Conservation (phyloP, 2,113 vertebrate genomes). For the Gorsachius goisagi region DNA sequence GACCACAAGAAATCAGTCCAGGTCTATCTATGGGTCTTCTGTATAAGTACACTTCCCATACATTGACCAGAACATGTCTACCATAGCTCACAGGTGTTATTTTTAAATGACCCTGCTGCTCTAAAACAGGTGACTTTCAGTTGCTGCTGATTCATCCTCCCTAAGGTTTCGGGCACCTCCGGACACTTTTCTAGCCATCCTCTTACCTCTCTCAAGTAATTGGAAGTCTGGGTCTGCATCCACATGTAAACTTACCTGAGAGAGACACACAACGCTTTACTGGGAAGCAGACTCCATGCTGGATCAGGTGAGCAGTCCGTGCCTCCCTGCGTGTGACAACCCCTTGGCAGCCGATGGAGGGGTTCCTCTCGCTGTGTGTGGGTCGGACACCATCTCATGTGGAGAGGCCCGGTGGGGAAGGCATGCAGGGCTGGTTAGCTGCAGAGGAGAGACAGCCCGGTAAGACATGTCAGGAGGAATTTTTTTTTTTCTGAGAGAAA, state of each 20-base stretch:
- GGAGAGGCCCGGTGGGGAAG: neutral
- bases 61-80: neutral
- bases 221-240: neutral
- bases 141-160: neutral
- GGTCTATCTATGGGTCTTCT: neutral
- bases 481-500: neutral
- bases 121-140: neutral
- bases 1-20: neutral
- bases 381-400: fast-evolving
- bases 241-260: fast-evolving
- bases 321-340: fast-evolving
- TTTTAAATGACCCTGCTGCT: neutral
- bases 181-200: neutral
- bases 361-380: neutral
- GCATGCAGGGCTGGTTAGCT: fast-evolving
- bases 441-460: neutral
- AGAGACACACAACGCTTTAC: fast-evolving
- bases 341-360: fast-evolving
- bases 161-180: neutral
- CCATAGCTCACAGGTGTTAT: fast-evolving
- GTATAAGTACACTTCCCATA: neutral
- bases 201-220: neutral
- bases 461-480: neutral
- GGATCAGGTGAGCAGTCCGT: fast-evolving
- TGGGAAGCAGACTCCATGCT: fast-evolving